These are phyloP conservation scores for Strix uralensis DNA, from an alignment of 2,113 vertebrate genomes.

Conservation along the genomic window DNA sequence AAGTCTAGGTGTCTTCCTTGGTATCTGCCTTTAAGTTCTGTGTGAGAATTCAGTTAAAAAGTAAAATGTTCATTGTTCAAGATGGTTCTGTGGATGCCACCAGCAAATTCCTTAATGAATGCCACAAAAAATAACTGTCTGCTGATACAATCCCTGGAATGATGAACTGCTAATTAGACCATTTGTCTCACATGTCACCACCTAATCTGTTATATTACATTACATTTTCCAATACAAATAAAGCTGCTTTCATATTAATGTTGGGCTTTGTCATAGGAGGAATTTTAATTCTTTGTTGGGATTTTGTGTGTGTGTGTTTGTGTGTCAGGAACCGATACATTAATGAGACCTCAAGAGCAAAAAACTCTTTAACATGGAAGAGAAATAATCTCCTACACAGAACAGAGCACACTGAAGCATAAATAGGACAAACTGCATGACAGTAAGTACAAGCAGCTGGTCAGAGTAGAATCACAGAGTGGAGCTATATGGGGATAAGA, in stretches of 20 bases:
- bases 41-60: neutral
- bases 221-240: neutral
- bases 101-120: neutral
- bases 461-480: constrained; percentile 30
- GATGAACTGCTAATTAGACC: neutral
- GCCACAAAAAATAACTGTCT: neutral
- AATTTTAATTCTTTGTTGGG: neutral
- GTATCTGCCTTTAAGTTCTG: neutral
- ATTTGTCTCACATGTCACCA: neutral
- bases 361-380: neutral
- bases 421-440: constrained; percentile 32
- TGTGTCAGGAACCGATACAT: neutral
- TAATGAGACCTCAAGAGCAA: neutral
- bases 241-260: neutral
- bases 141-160: neutral
- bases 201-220: neutral
- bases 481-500: neutral
- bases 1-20: neutral
- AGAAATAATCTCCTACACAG: neutral
- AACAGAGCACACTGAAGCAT: constrained; percentile 6
- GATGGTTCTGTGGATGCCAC: neutral
- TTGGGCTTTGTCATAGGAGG: neutral
- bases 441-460: constrained; percentile 38
- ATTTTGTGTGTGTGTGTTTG: neutral
- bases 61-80: neutral